Percentiles rank a stretch among this genome's conserved stretches.
Conservation (phyloP, 2,797 vertebrate genomes). For the Morus bassanus region DNA sequence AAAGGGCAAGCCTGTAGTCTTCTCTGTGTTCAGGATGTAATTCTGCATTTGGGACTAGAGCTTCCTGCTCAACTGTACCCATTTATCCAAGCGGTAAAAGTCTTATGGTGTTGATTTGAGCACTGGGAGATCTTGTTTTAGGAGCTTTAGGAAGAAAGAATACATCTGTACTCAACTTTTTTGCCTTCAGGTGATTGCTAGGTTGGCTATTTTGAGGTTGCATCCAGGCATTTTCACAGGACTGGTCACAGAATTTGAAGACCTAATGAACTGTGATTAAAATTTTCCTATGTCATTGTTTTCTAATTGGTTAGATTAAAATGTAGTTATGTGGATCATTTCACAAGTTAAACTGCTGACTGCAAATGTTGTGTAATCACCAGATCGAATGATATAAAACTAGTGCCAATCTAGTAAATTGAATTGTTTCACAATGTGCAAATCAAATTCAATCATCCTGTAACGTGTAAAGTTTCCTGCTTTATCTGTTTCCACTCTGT, state of each 20-base stretch:
- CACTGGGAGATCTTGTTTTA: neutral
- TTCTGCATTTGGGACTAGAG: neutral
- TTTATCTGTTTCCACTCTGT: neutral
- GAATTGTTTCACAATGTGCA: neutral
- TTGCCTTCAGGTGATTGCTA: neutral
- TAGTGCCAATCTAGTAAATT: neutral
- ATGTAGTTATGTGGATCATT: neutral
- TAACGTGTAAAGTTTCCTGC: neutral
- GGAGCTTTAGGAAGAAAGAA: neutral
- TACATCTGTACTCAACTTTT: neutral
- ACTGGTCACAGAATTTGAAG: neutral
- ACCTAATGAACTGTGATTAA: neutral
- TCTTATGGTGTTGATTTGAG: neutral
- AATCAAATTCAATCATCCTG: neutral
- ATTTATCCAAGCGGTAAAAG: neutral
- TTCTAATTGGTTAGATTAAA: slow-evolving; percentile 2
- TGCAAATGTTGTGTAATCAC: neutral
- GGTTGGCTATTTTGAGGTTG: neutral
- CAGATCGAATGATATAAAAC: neutral
- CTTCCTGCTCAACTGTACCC: neutral
- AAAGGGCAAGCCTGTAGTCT: neutral
- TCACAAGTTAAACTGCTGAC: neutral
- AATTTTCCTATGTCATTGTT: neutral
- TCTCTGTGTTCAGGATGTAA: neutral
- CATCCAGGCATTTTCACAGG: neutral